phyloP scores from a whole-genome alignment of 2,797 vertebrate genomes.

The Epinephelus malabaricus region DNA sequence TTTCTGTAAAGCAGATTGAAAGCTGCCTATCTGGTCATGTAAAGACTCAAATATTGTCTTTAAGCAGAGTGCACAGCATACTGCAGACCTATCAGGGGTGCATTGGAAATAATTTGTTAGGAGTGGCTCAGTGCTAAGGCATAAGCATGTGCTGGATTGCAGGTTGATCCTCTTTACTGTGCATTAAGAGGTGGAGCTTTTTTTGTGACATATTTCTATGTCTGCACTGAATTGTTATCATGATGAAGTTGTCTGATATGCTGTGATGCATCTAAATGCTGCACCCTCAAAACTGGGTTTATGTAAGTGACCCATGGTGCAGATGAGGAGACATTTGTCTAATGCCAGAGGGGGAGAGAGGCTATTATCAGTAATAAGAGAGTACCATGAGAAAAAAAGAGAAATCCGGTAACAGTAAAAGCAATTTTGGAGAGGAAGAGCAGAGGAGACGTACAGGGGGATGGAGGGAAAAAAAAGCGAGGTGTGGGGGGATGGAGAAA shows the following conservation, averaged over 20 bases:
- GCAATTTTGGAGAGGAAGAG: slow-evolving; percentile 65
- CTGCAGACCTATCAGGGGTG: slow-evolving; percentile 32
- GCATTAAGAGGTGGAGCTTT: slow-evolving; percentile 26
- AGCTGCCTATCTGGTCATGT: slow-evolving; percentile 29
- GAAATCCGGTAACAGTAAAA: slow-evolving; percentile 61
- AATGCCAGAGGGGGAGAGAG: slow-evolving; percentile 60
- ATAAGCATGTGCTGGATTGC: slow-evolving; percentile 33
- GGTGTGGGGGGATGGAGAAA: slow-evolving; percentile 79
- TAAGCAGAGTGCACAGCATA: slow-evolving; percentile 18
- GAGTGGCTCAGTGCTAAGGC: slow-evolving; percentile 32
- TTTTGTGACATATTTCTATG: slow-evolving; percentile 47
- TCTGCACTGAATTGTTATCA: slow-evolving; percentile 48
- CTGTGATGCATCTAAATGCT: slow-evolving; percentile 60
- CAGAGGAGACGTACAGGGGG: slow-evolving; percentile 55
- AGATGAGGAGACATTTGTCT: slow-evolving; percentile 73
- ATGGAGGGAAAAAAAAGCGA: slow-evolving; percentile 50
- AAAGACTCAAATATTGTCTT: slow-evolving; percentile 56
- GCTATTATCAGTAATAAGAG: slow-evolving; percentile 62
- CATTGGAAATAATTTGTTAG: slow-evolving; percentile 35
- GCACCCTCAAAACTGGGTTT: slow-evolving; percentile 56
- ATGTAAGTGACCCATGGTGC: slow-evolving; percentile 70
- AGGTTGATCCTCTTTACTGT: slow-evolving; percentile 58
- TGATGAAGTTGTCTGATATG: slow-evolving; percentile 47
- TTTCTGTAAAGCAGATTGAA: slow-evolving; percentile 33
- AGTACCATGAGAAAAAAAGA: slow-evolving; percentile 38